A percentile compares a stretch with the other conserved stretches of the same genome.
These are phyloP conservation scores for Acromyrmex charruanus DNA, from an alignment of 1,140 invertebrate species.

Conservation along the genomic window DNA sequence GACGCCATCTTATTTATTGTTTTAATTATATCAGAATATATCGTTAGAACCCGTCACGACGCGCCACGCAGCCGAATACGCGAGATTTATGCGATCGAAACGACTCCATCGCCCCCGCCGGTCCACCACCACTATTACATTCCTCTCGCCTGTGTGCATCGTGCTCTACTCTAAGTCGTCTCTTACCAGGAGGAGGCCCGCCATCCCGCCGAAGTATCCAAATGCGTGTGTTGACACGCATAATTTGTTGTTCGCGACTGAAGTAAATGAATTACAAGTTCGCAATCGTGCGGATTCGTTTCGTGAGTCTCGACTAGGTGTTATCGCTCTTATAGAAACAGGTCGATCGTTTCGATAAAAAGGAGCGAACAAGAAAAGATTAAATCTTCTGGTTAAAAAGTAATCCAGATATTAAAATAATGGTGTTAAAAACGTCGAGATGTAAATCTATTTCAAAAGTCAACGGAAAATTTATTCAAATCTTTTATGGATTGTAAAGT, in stretches of 20 bases:
- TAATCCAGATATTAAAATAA: neutral
- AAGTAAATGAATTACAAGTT: conserved; percentile 83
- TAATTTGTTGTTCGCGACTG: conserved; percentile 81
- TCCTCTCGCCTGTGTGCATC: conserved; percentile 2
- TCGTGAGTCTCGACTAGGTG: neutral
- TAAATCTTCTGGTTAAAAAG: neutral
- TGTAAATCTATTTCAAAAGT: neutral
- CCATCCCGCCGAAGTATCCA: conserved; percentile 26
- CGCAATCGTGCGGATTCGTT: conserved; percentile 70
- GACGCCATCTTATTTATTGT: conserved; percentile 87
- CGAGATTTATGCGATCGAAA: conserved; percentile 84
- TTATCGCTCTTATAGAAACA: conserved; percentile 20
- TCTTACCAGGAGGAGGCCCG: conserved; percentile 46
- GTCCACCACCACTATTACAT: conserved; percentile 54
- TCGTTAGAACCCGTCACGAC: conserved; percentile 85
- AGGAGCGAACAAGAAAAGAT: conserved; percentile 9
- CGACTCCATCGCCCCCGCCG: conserved; percentile 73
- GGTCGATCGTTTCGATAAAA: conserved; percentile 19
- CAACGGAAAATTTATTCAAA: neutral
- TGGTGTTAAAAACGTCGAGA: neutral
- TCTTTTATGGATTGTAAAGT: neutral
- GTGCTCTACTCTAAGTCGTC: conserved; percentile 57
- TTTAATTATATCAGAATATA: conserved; percentile 87
- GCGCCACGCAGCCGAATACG: conserved; percentile 84
- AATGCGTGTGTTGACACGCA: conserved; percentile 80